Evolutionary conservation across 2,797 vertebrate genomes (phyloP).

Genomic region (Enteromius afrohamiltoni): DNA sequence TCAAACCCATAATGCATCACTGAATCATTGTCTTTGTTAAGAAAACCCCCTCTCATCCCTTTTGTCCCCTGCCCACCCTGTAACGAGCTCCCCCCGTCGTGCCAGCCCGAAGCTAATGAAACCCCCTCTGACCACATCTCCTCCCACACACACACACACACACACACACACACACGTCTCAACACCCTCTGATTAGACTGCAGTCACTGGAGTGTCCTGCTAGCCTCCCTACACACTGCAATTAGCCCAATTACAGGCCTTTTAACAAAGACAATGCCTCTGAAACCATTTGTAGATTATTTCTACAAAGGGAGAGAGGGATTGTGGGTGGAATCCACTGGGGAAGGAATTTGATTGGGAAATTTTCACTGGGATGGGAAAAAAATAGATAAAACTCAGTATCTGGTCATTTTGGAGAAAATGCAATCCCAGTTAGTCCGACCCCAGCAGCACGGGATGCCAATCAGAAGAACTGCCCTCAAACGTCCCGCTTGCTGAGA

Average conservation of each 20-base stretch:
- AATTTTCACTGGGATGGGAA: background rate
- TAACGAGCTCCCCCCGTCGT: slow-evolving; percentile 19
- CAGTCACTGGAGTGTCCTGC: slow-evolving; percentile 71
- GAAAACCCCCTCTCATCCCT: slow-evolving; percentile 20
- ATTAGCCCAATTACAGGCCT: slow-evolving; percentile 77
- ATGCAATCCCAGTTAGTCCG: background rate
- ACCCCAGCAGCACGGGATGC: slow-evolving; percentile 5
- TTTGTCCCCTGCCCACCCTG: slow-evolving; percentile 14
- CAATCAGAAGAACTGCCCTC: slow-evolving; percentile 16
- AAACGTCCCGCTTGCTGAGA: slow-evolving; percentile 32
- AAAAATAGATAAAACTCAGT: slow-evolving; percentile 6
- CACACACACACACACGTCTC: slow-evolving; percentile 23
- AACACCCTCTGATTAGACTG: slow-evolving; percentile 65
- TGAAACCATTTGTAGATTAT: slow-evolving; percentile 64
- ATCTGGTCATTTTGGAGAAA: background rate
- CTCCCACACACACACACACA: slow-evolving; percentile 22
- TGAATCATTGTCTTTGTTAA: slow-evolving; percentile 49
- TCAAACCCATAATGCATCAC: slow-evolving; percentile 19
- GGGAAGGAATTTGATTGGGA: slow-evolving; percentile 25
- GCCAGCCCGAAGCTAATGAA: slow-evolving; percentile 41
- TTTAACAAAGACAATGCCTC: slow-evolving; percentile 73
- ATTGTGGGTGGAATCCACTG: slow-evolving; percentile 22
- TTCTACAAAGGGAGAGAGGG: slow-evolving; percentile 49
- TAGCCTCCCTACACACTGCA: slow-evolving; percentile 67
- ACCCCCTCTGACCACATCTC: slow-evolving; percentile 46